Percentiles rank a stretch among this genome's conserved stretches.
phyloP scores from a whole-genome alignment of 2,797 vertebrate genomes.

The Pipistrellus kuhlii region DNA sequence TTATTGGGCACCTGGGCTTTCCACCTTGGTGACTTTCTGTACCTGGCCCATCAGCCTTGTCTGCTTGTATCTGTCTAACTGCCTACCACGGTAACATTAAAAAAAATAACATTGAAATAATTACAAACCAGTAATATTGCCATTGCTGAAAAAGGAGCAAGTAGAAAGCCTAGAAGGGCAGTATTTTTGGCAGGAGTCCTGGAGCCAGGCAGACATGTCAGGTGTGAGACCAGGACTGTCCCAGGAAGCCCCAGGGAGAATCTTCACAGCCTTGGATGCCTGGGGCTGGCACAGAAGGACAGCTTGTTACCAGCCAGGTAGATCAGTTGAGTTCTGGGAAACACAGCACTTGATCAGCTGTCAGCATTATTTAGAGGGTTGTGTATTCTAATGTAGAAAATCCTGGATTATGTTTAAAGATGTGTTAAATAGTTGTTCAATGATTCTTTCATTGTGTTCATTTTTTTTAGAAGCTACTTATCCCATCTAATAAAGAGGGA shows the following conservation, averaged over 20 bases:
- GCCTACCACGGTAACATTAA: neutral
- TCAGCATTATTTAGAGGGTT: neutral
- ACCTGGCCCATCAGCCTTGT: neutral
- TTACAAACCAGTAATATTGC: neutral
- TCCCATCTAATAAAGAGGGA: too few relatives aligned
- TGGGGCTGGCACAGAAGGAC: neutral
- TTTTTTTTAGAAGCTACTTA: neutral
- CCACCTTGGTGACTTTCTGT: neutral
- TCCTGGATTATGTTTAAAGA: neutral
- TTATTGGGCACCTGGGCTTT: neutral
- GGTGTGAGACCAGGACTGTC: neutral
- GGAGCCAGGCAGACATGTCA: neutral
- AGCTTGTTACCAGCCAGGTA: neutral
- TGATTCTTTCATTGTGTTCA: neutral
- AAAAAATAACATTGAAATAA: neutral
- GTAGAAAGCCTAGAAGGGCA: neutral
- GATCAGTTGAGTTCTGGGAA: neutral
- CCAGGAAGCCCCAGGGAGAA: accelerated
- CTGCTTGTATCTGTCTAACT: too few relatives aligned
- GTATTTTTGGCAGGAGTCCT: neutral
- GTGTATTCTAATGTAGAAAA: neutral
- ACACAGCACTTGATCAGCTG: neutral
- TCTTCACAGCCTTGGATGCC: neutral
- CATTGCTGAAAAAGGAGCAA: neutral
- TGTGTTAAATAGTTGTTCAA: neutral